phyloP scores from a whole-genome alignment of 2,113 vertebrate genomes.

The Butorides virescens region DNA sequence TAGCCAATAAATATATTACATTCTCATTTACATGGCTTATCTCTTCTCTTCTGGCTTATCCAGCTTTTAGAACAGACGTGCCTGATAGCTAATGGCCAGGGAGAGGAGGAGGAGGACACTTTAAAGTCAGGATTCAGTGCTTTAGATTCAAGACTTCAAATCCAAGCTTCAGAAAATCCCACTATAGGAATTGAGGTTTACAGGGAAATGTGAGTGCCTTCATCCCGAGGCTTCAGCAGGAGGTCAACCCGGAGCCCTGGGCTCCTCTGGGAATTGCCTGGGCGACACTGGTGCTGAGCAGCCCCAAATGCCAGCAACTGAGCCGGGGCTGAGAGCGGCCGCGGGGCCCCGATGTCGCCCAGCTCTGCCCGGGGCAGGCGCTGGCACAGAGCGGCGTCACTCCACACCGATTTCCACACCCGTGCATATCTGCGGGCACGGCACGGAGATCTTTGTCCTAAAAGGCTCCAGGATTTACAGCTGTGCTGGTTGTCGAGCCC shows the following conservation, averaged over 20 bases:
- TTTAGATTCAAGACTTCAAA: not conserved
- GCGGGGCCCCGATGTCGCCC: fast-evolving
- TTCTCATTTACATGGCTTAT: not conserved
- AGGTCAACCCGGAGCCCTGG: not conserved
- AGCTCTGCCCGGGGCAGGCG: not conserved
- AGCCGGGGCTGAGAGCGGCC: fast-evolving
- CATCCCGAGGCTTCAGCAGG: not conserved
- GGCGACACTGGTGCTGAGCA: fast-evolving
- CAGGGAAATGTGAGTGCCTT: not conserved
- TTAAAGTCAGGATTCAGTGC: not conserved
- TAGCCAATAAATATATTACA: fast-evolving
- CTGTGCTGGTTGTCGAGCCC: not conserved
- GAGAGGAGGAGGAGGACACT: not conserved
- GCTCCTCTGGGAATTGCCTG: not conserved
- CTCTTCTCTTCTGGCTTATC: not conserved
- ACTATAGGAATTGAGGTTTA: not conserved
- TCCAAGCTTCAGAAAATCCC: not conserved
- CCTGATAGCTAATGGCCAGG: not conserved
- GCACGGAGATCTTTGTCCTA: not conserved
- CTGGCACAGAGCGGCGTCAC: not conserved
- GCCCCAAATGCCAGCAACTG: not conserved
- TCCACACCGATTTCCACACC: not conserved
- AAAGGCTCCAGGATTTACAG: not conserved
- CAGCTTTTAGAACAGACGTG: not conserved
- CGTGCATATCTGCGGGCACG: not conserved